These are phyloP conservation scores for Apodemus speciosus DNA, from an alignment of 2,113 vertebrate species.

Conservation along the genomic window DNA sequence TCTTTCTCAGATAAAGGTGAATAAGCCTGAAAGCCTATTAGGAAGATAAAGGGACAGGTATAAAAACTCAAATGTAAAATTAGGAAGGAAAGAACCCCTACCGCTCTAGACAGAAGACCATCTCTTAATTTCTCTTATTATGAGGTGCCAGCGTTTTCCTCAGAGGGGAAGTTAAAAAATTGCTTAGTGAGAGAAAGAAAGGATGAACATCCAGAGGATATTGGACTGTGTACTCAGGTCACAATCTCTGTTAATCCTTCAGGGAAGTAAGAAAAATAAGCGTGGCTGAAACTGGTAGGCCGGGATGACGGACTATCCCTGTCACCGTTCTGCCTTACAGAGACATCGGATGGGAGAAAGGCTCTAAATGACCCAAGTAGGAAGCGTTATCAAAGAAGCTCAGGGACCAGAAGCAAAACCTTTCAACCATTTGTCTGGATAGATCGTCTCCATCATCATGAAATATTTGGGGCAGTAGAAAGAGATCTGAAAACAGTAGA, in stretches of 20 bases:
- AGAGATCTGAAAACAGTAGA: constrained; percentile 11
- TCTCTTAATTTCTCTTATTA: not conserved
- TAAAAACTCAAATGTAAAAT: not conserved
- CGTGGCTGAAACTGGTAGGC: not conserved
- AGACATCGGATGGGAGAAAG: constrained; percentile 3
- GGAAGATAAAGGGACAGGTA: not conserved
- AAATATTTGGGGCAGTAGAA: not conserved
- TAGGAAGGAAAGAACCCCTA: not conserved
- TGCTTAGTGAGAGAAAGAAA: not conserved
- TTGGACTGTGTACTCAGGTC: not conserved
- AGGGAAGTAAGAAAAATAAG: not conserved
- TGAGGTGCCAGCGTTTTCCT: not conserved
- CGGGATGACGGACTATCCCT: not conserved
- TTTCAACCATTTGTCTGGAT: constrained; percentile 5
- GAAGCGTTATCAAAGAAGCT: not conserved
- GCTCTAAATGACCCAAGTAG: not conserved
- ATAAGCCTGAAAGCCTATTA: not conserved
- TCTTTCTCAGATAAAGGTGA: not conserved
- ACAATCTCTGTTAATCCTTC: not conserved
- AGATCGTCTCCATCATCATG: not conserved
- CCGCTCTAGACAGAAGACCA: not conserved
- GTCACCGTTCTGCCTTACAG: not conserved
- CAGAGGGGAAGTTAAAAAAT: not conserved
- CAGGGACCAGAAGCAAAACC: not conserved
- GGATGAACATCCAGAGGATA: constrained; percentile 31